These are phyloP conservation scores for Hydropsyche tenuis DNA, from an alignment of 1,140 invertebrate species.

Conservation along the genomic window DNA sequence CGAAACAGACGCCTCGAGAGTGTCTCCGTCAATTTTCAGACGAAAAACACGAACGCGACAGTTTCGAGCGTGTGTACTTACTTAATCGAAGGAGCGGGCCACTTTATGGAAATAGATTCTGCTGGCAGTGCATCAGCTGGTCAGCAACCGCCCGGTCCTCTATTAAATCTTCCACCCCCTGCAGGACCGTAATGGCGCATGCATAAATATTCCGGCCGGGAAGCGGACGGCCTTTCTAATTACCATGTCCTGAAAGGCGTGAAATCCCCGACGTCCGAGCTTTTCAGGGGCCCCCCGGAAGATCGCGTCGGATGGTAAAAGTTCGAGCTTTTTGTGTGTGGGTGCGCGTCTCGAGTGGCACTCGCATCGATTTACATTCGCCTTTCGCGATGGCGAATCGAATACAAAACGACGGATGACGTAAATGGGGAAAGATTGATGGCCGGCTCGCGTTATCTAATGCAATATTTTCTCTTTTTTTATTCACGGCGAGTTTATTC, in stretches of 20 bases:
- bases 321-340: neutral
- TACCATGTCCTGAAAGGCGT: slow-evolving; percentile 42
- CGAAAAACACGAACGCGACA: too few species aligned
- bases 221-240: slow-evolving; percentile 28
- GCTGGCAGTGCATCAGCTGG: slow-evolving; percentile 22
- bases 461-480: neutral
- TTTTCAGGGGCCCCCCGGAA: too few species aligned
- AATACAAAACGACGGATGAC: slow-evolving; percentile 17
- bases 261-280: slow-evolving; percentile 28
- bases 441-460: neutral
- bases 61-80: too few species aligned
- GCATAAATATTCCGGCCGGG: slow-evolving; percentile 30
- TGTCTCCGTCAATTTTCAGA: too few species aligned
- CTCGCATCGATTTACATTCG: slow-evolving; percentile 6
- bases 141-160: neutral
- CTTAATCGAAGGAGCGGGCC: too few species aligned
- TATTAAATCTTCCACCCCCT: slow-evolving; percentile 25
- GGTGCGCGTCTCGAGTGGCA: neutral
- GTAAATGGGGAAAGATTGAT: slow-evolving; percentile 21
- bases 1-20: too few species aligned
- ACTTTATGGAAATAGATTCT: slow-evolving; percentile 20
- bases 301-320: neutral
- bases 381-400: slow-evolving; percentile 8
- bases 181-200: slow-evolving; percentile 32
- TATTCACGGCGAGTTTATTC: too few species aligned